A percentile compares a stretch with the other conserved stretches of the same genome.
phyloP scores from a whole-genome alignment of 2,113 vertebrate species.

The Lichenostomus cassidix region DNA sequence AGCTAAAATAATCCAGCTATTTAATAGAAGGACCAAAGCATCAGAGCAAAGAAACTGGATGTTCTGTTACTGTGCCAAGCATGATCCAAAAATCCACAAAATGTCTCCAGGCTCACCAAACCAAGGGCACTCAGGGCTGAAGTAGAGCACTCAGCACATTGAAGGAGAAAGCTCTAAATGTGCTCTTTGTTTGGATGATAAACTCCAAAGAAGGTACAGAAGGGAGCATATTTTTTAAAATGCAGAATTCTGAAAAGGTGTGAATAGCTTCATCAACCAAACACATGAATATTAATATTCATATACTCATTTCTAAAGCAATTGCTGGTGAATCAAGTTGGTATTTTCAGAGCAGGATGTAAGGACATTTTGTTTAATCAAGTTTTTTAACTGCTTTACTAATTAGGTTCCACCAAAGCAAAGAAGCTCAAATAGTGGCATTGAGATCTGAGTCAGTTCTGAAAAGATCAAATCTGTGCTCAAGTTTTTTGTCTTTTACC shows the following conservation, averaged over 20 bases:
- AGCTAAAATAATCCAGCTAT: not conserved
- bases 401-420: slow-evolving; percentile 8
- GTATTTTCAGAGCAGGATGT: not conserved
- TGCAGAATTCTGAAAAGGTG: not conserved
- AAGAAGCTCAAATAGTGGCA: not conserved
- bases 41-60: not conserved
- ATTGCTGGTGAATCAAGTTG: not conserved
- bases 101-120: not conserved
- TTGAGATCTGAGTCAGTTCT: not conserved
- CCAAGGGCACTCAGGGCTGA: not conserved
- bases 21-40: not conserved
- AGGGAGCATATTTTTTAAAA: not conserved
- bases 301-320: slow-evolving; percentile 30
- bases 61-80: not conserved
- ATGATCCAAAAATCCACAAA: not conserved
- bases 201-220: not conserved
- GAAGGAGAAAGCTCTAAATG: not conserved
- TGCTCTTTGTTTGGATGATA: not conserved
- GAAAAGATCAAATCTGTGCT: not conserved
- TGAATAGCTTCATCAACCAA: slow-evolving; percentile 45
- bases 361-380: not conserved
- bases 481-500: not conserved
- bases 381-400: not conserved
- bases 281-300: slow-evolving; percentile 34
- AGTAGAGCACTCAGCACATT: not conserved